Evolutionary conservation across 2,888 invertebrate species (phyloP).

Genomic region (Cephalotes varians): DNA sequence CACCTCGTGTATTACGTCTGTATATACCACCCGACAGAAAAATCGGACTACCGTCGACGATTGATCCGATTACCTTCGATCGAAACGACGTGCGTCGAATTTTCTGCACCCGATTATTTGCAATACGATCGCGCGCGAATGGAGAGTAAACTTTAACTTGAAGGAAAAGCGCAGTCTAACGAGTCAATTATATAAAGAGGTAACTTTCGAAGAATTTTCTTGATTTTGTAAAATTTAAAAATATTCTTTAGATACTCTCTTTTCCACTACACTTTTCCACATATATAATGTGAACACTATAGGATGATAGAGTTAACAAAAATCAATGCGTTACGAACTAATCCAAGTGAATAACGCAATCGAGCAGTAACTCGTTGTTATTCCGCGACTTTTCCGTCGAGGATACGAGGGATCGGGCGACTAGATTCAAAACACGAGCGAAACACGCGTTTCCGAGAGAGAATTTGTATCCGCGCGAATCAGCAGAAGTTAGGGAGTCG

Average conservation of each 20-base stretch:
- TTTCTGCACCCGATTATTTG: slow-evolving; percentile 34
- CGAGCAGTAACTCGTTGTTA: slow-evolving; percentile 10
- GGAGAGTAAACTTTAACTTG: neutral
- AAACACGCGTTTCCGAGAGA: slow-evolving; percentile 61
- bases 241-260: neutral
- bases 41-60: slow-evolving; percentile 60
- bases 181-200: neutral
- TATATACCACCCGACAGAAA: slow-evolving; percentile 47
- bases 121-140: slow-evolving; percentile 23
- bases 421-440: slow-evolving; percentile 47
- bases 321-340: slow-evolving; percentile 10
- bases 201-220: neutral
- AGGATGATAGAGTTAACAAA: neutral
- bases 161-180: slow-evolving; percentile 25
- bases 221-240: neutral
- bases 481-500: slow-evolving; percentile 32
- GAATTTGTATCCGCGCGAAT: slow-evolving; percentile 50
- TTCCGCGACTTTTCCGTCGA: neutral
- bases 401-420: neutral
- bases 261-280: neutral
- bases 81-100: slow-evolving; percentile 68
- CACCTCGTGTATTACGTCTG: slow-evolving; percentile 21
- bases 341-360: slow-evolving; percentile 4
- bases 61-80: slow-evolving; percentile 63
- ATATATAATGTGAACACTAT: neutral